A percentile compares a stretch with the other conserved stretches of the same genome.
Evolutionary conservation across 2,888 invertebrate species (phyloP).

Genomic region (Agrochola lota): DNA sequence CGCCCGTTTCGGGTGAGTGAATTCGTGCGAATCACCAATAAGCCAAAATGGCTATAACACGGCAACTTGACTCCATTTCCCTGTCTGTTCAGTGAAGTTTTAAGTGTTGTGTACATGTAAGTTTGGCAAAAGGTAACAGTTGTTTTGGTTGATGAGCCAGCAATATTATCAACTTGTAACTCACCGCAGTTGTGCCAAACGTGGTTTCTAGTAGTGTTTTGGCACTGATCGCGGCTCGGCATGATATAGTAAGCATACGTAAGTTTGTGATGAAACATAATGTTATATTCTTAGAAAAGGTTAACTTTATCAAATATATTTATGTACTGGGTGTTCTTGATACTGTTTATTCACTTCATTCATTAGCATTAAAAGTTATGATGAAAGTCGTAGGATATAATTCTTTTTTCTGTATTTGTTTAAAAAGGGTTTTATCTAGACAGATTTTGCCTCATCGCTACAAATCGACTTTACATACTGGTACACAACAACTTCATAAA

Average conservation of each 20-base stretch:
- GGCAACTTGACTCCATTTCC: background rate
- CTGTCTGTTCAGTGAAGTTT: background rate
- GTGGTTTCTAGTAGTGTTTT: constrained; percentile 17
- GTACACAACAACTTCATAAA: too few relatives aligned
- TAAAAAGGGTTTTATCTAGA: too few relatives aligned
- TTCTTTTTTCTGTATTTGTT: too few relatives aligned
- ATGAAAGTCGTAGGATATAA: too few relatives aligned
- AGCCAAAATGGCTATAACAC: background rate
- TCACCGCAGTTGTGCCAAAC: constrained; percentile 4
- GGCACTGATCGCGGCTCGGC: constrained; percentile 18
- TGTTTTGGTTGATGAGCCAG: background rate
- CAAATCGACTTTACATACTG: too few relatives aligned
- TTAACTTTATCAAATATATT: background rate
- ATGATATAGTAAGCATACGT: background rate
- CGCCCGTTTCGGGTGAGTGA: too few relatives aligned
- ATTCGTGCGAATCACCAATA: too few relatives aligned
- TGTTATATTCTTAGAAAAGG: too few relatives aligned
- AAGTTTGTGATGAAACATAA: constrained; percentile 15
- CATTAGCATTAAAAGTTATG: too few relatives aligned
- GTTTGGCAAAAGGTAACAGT: background rate
- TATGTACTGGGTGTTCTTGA: background rate
- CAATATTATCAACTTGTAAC: constrained; percentile 20
- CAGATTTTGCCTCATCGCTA: too few relatives aligned
- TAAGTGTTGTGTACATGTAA: background rate
- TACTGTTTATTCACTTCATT: too few relatives aligned